phyloP scores from a whole-genome alignment of 2,888 invertebrate species.

The Cerastoderma edule region DNA sequence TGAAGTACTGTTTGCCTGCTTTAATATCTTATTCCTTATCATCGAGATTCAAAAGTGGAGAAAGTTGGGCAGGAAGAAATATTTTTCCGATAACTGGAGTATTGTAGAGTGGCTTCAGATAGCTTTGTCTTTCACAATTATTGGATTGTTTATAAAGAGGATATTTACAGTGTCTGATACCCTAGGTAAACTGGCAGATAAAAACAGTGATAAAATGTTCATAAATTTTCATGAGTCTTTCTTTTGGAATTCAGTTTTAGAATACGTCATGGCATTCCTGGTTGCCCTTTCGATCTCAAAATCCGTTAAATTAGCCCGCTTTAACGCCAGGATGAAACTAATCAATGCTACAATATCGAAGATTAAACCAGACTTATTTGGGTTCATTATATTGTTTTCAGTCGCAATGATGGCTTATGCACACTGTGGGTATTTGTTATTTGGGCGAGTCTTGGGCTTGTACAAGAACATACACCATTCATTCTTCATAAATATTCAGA shows the following conservation, averaged over 20 bases:
- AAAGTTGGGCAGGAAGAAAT: constrained; percentile 45
- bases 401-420: constrained; percentile 60
- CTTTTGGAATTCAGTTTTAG: constrained; percentile 62
- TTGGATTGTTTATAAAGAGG: constrained; percentile 67
- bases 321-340: constrained; percentile 61
- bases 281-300: constrained; percentile 65
- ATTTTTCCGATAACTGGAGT: constrained; percentile 67
- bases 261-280: constrained; percentile 63
- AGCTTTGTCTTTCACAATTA: constrained; percentile 53
- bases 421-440: constrained; percentile 51
- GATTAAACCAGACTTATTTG: constrained; percentile 40
- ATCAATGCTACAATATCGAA: constrained; percentile 52
- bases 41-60: constrained; percentile 58
- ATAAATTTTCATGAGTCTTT: constrained; percentile 68
- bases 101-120: constrained; percentile 65
- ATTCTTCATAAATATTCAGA: constrained; percentile 56
- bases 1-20: constrained; percentile 63
- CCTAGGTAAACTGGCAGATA: constrained; percentile 45
- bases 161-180: constrained; percentile 50
- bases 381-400: constrained; percentile 51
- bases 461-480: constrained; percentile 47
- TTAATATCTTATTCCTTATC: constrained; percentile 59
- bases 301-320: constrained; percentile 64
- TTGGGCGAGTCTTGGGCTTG: constrained; percentile 54
- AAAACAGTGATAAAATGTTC: constrained; percentile 42